Conservation (phyloP, 2,113 vertebrate genomes). For the Corythoichthys intestinalis region DNA sequence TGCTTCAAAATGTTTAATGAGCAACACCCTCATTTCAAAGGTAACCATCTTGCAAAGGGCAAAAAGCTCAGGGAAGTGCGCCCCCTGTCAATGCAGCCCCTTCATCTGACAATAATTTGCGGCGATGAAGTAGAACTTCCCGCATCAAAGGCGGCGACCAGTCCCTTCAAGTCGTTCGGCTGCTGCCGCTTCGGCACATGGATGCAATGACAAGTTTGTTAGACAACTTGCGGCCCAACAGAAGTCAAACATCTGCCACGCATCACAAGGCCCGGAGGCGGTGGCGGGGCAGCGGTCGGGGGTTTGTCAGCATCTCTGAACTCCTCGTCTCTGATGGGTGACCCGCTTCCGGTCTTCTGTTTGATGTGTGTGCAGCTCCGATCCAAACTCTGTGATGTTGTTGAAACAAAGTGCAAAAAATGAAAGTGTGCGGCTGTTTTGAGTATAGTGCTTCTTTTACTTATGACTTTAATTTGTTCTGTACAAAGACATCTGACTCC, state of each 20-base stretch:
- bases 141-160: not conserved
- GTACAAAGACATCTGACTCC: not conserved
- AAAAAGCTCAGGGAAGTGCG: not conserved
- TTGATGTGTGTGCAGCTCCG: not conserved
- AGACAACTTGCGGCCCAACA: not conserved
- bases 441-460: not conserved
- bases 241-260: slow-evolving; percentile 1
- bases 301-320: not conserved
- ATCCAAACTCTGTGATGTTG: slow-evolving; percentile 1
- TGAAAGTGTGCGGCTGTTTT: slow-evolving; percentile 1
- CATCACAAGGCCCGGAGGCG: not conserved
- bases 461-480: not conserved
- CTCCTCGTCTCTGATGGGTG: not conserved
- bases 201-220: not conserved
- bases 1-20: not conserved
- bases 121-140: not conserved
- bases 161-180: not conserved
- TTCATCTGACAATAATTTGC: not conserved
- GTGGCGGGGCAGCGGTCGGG: not conserved
- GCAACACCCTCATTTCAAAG: not conserved
- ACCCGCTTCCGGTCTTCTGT: not conserved
- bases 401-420: not conserved
- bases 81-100: not conserved
- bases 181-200: not conserved
- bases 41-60: not conserved